Evolutionary conservation across 2,113 vertebrate genomes (phyloP).

Genomic region (Marmota flaviventris): DNA sequence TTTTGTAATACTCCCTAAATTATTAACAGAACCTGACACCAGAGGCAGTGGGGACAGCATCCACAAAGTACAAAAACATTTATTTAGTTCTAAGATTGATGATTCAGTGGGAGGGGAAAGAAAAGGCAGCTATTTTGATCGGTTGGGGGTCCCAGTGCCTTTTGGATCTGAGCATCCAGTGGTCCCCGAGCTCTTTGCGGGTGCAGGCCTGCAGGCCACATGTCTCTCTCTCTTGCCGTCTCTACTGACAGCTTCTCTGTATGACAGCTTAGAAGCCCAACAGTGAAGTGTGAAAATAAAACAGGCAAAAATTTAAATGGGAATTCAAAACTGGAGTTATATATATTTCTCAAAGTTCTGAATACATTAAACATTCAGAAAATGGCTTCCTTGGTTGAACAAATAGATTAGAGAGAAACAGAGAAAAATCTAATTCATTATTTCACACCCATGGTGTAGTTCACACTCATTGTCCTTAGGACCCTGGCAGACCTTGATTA

Average conservation of each 20-base stretch:
- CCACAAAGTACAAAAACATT: background rate
- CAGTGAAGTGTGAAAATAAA: constrained; percentile 65
- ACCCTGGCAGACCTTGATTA: background rate
- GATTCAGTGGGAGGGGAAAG: background rate
- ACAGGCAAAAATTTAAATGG: constrained; percentile 23
- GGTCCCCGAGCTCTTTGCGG: background rate
- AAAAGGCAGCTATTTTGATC: background rate
- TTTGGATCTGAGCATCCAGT: background rate
- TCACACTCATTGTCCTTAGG: background rate
- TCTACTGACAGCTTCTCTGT: constrained; percentile 60
- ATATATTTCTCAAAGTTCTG: background rate
- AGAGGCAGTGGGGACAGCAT: background rate
- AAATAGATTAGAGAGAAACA: background rate
- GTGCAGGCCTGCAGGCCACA: background rate
- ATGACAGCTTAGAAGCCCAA: constrained; percentile 52
- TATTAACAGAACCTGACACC: constrained; percentile 29
- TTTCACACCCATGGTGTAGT: background rate
- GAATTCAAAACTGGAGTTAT: constrained; percentile 53
- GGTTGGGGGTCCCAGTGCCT: background rate
- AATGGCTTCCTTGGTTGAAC: background rate
- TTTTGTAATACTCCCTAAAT: background rate
- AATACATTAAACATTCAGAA: constrained; percentile 42
- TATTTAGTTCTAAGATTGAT: background rate
- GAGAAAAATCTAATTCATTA: background rate
- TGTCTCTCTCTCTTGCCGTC: background rate